These are phyloP conservation scores for Myotis planiceps DNA, from an alignment of 2,797 vertebrate genomes.

Conservation along the genomic window DNA sequence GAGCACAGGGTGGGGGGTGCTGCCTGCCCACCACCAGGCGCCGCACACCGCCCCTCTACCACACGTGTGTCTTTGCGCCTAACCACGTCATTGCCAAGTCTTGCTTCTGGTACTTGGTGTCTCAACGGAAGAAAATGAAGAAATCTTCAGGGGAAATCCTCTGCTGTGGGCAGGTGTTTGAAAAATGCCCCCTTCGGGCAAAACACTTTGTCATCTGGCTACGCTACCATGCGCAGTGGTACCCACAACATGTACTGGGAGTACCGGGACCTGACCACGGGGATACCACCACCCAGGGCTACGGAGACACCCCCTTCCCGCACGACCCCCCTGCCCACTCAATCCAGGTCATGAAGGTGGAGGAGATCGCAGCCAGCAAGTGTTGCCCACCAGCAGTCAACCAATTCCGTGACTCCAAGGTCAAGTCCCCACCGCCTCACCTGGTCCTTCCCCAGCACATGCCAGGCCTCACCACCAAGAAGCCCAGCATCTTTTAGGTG, in stretches of 20 bases:
- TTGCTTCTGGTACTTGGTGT: neutral
- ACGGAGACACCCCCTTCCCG: slow-evolving; percentile 66
- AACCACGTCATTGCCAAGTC: neutral
- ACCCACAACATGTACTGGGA: slow-evolving; percentile 99
- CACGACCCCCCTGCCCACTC: slow-evolving; percentile 95
- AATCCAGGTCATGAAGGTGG: slow-evolving; percentile 94
- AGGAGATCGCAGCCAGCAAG: slow-evolving; percentile 88
- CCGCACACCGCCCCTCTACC: neutral
- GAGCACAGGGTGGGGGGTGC: neutral
- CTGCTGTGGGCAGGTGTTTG: neutral
- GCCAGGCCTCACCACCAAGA: slow-evolving; percentile 98
- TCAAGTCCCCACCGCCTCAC: slow-evolving; percentile 97
- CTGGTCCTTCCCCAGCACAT: slow-evolving; percentile 96
- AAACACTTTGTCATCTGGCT: slow-evolving; percentile 96
- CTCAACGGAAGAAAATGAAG: neutral
- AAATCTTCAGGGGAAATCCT: neutral
- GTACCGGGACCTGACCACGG: slow-evolving; percentile 96
- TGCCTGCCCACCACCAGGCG: neutral
- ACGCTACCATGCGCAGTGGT: slow-evolving; percentile 95
- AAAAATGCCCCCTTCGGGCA: neutral
- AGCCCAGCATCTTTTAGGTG: slow-evolving; percentile 95
- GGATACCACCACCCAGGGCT: slow-evolving; percentile 96
- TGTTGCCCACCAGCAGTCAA: slow-evolving; percentile 92
- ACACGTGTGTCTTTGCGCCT: neutral
- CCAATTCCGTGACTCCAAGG: slow-evolving; percentile 90